Evolutionary conservation across 2,113 vertebrate genomes (phyloP).

Genomic region (Apaloderma vittatum): DNA sequence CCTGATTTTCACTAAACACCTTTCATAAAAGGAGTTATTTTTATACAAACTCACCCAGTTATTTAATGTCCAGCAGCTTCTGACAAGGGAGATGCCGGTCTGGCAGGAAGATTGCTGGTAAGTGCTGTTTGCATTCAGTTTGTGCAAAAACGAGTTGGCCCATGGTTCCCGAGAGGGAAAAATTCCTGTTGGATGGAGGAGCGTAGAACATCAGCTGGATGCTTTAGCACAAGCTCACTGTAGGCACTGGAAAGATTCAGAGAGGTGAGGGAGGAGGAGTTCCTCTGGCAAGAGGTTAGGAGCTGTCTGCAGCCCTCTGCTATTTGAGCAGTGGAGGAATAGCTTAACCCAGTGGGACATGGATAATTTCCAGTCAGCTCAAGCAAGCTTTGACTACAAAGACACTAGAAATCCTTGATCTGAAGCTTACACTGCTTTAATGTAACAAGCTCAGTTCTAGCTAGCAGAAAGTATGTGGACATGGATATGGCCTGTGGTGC

Average conservation of each 20-base stretch:
- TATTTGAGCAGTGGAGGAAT: neutral
- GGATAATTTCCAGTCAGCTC: neutral
- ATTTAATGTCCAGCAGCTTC: neutral
- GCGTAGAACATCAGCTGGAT: no score
- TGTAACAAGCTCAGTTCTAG: neutral
- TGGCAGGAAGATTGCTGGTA: neutral
- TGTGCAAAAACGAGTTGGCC: neutral
- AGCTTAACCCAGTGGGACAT: neutral
- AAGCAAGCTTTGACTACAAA: neutral
- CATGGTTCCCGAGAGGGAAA: neutral
- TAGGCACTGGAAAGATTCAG: neutral
- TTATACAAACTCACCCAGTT: neutral
- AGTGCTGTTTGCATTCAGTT: neutral
- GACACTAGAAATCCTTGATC: neutral
- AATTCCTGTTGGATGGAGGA: neutral
- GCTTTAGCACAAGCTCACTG: fast-evolving
- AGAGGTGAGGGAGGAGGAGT: neutral
- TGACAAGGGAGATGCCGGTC: neutral
- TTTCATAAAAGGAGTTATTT: neutral
- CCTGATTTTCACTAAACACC: neutral
- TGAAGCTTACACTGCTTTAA: neutral
- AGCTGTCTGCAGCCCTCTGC: neutral
- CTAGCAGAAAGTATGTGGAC: neutral
- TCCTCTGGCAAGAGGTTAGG: neutral
- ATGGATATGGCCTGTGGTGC: neutral